Evolutionary conservation across 2,888 invertebrate species (phyloP).

Genomic region (Parthenolecanium corni): DNA sequence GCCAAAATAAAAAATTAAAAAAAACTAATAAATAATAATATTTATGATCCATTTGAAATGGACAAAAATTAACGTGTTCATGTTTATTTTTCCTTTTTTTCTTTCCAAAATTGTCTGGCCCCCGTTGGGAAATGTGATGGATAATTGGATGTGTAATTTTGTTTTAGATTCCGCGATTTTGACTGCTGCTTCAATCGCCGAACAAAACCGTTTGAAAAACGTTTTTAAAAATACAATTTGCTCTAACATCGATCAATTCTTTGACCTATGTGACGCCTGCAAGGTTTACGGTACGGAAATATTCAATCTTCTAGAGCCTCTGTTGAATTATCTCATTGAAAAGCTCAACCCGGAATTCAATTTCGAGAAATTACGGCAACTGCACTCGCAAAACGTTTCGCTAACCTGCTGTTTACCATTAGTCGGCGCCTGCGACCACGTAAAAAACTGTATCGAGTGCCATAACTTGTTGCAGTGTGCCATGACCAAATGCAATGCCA

Average conservation of each 20-base stretch:
- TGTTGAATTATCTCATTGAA: conserved; percentile 7
- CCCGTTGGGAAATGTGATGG: too few relatives aligned
- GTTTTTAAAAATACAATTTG: conserved; percentile 16
- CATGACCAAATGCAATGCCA: not conserved
- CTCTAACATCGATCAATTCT: conserved; percentile 23
- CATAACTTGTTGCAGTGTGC: conserved; percentile 11
- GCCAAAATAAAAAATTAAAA: too few relatives aligned
- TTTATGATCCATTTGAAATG: too few relatives aligned
- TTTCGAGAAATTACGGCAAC: conserved; percentile 18
- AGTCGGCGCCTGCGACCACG: conserved; percentile 12
- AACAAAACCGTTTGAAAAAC: conserved; percentile 20
- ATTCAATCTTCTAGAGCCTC: conserved; percentile 14
- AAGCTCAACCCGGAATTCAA: conserved; percentile 21
- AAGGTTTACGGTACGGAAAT: conserved; percentile 21
- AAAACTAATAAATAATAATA: too few relatives aligned
- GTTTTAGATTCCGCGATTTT: not conserved
- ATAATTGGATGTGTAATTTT: too few relatives aligned
- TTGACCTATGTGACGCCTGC: conserved; percentile 19
- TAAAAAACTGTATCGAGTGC: conserved; percentile 18
- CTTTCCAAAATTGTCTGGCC: too few relatives aligned
- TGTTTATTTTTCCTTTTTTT: too few relatives aligned
- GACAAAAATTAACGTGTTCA: too few relatives aligned
- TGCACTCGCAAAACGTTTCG: conserved; percentile 16
- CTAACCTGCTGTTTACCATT: conserved; percentile 7
- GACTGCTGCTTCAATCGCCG: not conserved